Evolutionary conservation across 1,140 invertebrate species (phyloP).

Genomic region (Helicoverpa zea): DNA sequence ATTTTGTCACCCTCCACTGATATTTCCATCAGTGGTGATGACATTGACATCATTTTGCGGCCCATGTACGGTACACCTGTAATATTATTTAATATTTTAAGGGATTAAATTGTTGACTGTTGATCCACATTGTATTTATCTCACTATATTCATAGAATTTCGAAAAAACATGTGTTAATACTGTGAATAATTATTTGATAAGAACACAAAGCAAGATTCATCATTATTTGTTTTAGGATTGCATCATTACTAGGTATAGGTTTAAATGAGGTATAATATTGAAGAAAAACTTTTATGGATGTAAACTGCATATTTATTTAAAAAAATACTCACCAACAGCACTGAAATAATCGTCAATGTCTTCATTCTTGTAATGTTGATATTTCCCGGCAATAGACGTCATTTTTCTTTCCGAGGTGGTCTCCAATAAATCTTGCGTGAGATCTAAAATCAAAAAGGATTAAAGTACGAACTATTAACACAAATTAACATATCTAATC

Average conservation of each 20-base stretch:
- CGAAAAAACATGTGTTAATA: no score
- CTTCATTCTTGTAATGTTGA: slow-evolving; percentile 89
- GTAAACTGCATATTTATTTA: no score
- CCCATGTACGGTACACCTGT: slow-evolving; percentile 87
- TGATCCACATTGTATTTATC: background rate
- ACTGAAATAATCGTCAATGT: slow-evolving; percentile 89
- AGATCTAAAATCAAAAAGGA: background rate
- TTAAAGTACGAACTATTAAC: slow-evolving; percentile 19
- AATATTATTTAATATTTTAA: slow-evolving; percentile 45
- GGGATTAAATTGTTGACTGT: background rate
- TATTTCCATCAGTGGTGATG: slow-evolving; percentile 88
- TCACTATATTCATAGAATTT: background rate
- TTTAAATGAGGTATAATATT: background rate
- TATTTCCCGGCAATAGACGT: slow-evolving; percentile 87
- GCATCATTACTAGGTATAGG: background rate
- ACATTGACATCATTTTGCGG: slow-evolving; percentile 88
- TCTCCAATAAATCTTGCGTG: background rate
- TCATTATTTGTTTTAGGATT: background rate
- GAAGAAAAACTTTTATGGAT: no score
- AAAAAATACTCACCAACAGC: slow-evolving; percentile 85
- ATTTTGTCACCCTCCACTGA: slow-evolving; percentile 86
- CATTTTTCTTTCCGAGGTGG: slow-evolving; percentile 67
- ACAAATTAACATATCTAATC: slow-evolving; percentile 40
- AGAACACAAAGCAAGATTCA: no score
- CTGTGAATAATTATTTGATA: no score